Evolutionary conservation across 2,113 vertebrate species (phyloP).

Genomic region (Podocnemis expansa): DNA sequence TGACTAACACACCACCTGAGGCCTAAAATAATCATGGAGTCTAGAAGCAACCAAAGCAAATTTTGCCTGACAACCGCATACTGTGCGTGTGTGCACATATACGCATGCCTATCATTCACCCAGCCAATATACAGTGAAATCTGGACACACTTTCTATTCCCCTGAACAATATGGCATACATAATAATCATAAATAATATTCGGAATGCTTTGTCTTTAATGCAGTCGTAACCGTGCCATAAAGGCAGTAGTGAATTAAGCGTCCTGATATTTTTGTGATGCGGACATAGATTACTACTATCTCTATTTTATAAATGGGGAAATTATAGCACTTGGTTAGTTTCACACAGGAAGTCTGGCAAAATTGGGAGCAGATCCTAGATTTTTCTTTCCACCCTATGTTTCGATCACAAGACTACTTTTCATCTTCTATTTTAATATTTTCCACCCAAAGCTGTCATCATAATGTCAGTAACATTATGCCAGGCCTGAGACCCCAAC

Average conservation of each 20-base stretch:
- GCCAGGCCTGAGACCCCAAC: neutral
- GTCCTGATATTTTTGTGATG: neutral
- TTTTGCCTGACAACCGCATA: neutral
- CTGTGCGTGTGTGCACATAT: rapidly evolving
- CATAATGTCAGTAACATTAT: neutral
- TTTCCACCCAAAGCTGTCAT: neutral
- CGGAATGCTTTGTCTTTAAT: neutral
- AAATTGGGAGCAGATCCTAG: neutral
- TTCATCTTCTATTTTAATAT: neutral
- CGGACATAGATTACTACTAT: neutral
- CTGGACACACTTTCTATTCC: neutral
- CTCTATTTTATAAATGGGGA: neutral
- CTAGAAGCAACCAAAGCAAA: rapidly evolving
- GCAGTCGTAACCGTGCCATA: neutral
- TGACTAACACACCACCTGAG: neutral
- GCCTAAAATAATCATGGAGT: neutral
- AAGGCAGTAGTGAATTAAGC: neutral
- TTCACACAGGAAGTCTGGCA: neutral
- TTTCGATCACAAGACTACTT: neutral
- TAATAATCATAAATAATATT: neutral
- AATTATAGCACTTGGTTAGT: neutral
- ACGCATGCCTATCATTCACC: neutral
- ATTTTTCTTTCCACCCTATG: neutral
- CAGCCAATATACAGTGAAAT: neutral
- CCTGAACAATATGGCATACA: neutral